phyloP scores from a whole-genome alignment of 2,797 vertebrate genomes.

The Schizopygopsis malacanthus region DNA sequence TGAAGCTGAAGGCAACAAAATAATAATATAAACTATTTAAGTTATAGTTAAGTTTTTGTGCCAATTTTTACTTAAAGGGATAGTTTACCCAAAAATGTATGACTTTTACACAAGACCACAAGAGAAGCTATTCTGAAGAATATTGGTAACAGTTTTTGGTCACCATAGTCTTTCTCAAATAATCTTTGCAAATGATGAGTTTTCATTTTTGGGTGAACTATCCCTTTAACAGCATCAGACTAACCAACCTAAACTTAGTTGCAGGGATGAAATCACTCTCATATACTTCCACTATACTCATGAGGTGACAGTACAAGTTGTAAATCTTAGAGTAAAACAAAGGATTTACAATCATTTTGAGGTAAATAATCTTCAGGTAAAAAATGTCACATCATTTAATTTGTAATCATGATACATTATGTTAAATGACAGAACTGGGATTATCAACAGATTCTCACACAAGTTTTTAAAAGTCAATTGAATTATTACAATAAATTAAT shows the following conservation, averaged over 20 bases:
- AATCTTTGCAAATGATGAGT: neutral
- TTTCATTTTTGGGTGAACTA: neutral
- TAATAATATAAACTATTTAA: neutral
- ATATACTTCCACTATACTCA: neutral
- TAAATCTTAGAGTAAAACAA: no score
- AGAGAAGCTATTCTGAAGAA: no score
- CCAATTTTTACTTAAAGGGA: neutral
- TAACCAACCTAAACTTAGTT: neutral
- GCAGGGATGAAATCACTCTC: neutral
- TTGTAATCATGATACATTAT: neutral
- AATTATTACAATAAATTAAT: neutral
- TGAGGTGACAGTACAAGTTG: neutral
- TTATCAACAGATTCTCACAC: neutral
- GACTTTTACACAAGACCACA: no score
- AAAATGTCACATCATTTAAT: neutral
- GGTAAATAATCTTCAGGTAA: neutral
- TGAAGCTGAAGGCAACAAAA: conserved; percentile 18
- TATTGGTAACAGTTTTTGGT: neutral
- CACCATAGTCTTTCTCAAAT: neutral
- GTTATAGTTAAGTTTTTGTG: no score
- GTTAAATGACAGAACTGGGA: neutral
- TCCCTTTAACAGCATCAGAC: neutral
- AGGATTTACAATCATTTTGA: no score
- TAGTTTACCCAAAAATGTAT: neutral
- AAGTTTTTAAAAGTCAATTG: neutral